Evolutionary conservation across 1,140 invertebrate species (phyloP).

Genomic region (Globodera rostochiensis): DNA sequence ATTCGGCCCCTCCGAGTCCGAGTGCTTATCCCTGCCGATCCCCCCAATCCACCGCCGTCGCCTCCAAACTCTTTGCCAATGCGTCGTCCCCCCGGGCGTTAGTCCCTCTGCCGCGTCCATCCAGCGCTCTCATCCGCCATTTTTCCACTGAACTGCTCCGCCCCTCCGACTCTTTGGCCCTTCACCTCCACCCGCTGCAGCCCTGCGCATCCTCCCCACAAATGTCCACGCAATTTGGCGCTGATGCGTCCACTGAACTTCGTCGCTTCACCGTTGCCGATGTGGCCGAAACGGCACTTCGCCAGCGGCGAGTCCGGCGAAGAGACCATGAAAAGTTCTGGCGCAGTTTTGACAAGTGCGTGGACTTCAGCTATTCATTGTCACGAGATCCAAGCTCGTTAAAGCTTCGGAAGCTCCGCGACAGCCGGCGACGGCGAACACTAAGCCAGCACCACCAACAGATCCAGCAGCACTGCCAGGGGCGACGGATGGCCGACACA

Average conservation of each 20-base stretch:
- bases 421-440: neutral
- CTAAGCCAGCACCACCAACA: neutral
- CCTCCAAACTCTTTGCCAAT: neutral
- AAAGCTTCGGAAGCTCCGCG: neutral
- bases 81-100: neutral
- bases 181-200: neutral
- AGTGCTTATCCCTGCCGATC: neutral
- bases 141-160: neutral
- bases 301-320: constrained; percentile 15
- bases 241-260: neutral
- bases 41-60: neutral
- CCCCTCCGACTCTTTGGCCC: neutral
- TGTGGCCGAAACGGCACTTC: constrained; percentile 26
- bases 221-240: neutral
- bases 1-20: neutral
- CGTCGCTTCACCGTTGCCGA: constrained; percentile 15
- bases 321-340: neutral
- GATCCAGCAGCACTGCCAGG: neutral
- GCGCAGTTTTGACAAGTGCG: neutral
- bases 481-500: constrained; percentile 1
- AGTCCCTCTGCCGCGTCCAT: neutral
- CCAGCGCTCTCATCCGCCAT: neutral
- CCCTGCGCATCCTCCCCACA: neutral
- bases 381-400: constrained; percentile 1
- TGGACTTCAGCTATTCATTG: constrained; percentile 1